Base-by-base conservation (phyloP, 2,888 invertebrate genomes). In the Saturnia pavonia region DNA sequence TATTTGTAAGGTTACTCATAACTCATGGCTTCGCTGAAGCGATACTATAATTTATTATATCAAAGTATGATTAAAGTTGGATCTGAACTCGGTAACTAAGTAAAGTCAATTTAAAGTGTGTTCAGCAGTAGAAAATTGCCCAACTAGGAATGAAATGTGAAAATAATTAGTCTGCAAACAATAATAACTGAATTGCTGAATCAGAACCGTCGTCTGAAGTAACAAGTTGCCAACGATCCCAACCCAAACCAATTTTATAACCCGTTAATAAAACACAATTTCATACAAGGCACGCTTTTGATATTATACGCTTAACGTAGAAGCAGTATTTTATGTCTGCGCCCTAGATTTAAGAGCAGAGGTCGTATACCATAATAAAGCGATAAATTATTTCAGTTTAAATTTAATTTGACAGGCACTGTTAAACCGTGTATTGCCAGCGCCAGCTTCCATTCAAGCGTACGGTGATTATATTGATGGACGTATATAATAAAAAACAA, bases 201-300 rank as follows among this genome's bases (percentile, higher is more conserved):
- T 85, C 84, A 83, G 81, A 81, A 77, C 79, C 81, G 80, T 79
- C 86, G 86, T 88, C 86, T 88, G 77, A 80, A 85, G 90, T 87
- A 88, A 90, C 92, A 90, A 91, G 88, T 91, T 88, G 86, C 84
- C 87, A 89, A 90, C 90, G 90, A 88, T n/a, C n/a, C n/a, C 88
- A 88, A 89, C 86, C 85, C 88, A 81, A 84, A 81, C 84, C 82
- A 84, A 88, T 87, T 93, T 92, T 92, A 92, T 91, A 91, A 89
- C 91, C 91, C 89, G 89, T 90, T 91, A 91, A 92, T 92, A 92
- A 93, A 93, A 92, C 88, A 91, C 90, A 91, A 91, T 91, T 92
- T 89, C 92, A 91, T 91, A 91, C 88, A 90, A 85, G 84, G 82
- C 85, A 77, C 80, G 85, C 84, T 85, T 83, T 78, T 78, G 82